Percentiles rank a stretch among this genome's conserved stretches.
Conservation (phyloP, 2,888 invertebrate species). For the Zonitis immaculata region DNA sequence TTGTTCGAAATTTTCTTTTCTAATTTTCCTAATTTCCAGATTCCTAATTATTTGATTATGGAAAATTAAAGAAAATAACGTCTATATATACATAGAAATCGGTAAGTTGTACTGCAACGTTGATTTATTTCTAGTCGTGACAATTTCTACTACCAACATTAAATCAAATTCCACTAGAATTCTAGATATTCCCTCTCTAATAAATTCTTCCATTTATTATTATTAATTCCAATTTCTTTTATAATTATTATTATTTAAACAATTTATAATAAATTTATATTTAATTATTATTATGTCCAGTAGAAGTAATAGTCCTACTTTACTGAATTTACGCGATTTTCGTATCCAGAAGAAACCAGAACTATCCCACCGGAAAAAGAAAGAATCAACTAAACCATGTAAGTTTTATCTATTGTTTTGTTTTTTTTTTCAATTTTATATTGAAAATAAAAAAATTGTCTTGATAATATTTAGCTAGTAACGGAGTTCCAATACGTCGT, state of each 20-base stretch:
- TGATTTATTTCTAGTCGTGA: too few relatives aligned
- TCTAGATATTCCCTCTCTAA: neutral
- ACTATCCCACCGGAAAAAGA: constrained; percentile 40
- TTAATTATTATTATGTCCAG: neutral
- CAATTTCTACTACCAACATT: neutral
- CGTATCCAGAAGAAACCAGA: constrained; percentile 62
- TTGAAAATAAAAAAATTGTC: constrained; percentile 10
- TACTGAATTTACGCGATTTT: constrained; percentile 63
- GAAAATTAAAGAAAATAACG: too few relatives aligned
- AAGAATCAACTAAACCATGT: constrained; percentile 32
- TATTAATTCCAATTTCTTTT: neutral
- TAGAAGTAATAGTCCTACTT: constrained; percentile 52
- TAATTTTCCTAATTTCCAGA: too few relatives aligned
- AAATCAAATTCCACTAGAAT: neutral
- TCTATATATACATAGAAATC: too few relatives aligned
- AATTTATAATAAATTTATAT: neutral
- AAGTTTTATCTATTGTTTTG: constrained; percentile 29
- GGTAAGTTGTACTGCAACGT: too few relatives aligned
- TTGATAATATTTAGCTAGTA: constrained; percentile 32
- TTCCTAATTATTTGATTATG: too few relatives aligned
- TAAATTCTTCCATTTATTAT: neutral
- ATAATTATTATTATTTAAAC: too few relatives aligned
- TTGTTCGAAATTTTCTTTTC: too few relatives aligned
- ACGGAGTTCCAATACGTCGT: constrained; percentile 19
- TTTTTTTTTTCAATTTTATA: constrained; percentile 11